Conservation (phyloP, 1,140 invertebrate species). For the Vanessa atalanta region DNA sequence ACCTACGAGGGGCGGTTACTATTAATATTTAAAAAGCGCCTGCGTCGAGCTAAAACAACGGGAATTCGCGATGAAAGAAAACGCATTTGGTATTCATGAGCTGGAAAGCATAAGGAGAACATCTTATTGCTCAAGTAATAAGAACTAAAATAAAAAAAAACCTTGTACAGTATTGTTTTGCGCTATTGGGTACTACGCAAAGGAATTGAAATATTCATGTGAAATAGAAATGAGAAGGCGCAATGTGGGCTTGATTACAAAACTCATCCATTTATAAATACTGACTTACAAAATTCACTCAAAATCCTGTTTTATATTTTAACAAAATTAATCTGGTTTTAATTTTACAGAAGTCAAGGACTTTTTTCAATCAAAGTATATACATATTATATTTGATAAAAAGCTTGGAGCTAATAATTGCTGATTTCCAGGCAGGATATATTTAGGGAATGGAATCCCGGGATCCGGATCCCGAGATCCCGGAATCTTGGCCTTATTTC, state of each 20-base stretch:
- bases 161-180: not conserved
- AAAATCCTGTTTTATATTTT: no score
- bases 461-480: no score
- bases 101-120: not conserved
- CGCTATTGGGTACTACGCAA: not conserved
- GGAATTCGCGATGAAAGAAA: constrained; percentile 30
- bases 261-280: not conserved
- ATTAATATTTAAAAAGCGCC: constrained; percentile 34
- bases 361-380: no score
- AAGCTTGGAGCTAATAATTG: no score
- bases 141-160: not conserved
- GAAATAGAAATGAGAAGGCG: not conserved
- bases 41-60: constrained; percentile 29
- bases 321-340: no score
- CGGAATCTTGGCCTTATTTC: no score
- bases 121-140: constrained; percentile 4
- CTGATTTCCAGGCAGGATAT: no score
- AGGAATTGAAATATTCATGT: constrained; percentile 6
- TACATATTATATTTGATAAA: no score
- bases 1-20: constrained; percentile 4
- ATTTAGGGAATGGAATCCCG: no score
- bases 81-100: constrained; percentile 28
- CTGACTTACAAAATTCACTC: no score
- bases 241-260: constrained; percentile 15
- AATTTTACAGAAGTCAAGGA: no score